phyloP scores from a whole-genome alignment of 2,113 vertebrate genomes.

The Empidonax traillii region DNA sequence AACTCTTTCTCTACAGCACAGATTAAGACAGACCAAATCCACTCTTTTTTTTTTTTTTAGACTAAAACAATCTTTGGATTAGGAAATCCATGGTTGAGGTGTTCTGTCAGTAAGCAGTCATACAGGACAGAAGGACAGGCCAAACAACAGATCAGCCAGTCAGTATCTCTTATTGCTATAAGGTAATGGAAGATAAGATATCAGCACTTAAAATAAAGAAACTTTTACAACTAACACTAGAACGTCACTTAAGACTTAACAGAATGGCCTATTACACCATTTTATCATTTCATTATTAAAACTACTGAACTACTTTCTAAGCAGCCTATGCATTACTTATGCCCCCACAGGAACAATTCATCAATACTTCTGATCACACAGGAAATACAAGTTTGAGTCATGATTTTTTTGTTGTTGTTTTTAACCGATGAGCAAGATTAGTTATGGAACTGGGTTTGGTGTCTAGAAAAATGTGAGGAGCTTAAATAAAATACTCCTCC shows the following conservation, averaged over 20 bases:
- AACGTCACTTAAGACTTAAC: neutral
- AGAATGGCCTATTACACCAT: neutral
- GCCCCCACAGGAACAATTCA: neutral
- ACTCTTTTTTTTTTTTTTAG: neutral
- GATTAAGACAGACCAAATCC: neutral
- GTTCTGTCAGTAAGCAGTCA: neutral
- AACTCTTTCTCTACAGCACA: neutral
- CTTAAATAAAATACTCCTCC: neutral
- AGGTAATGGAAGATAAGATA: neutral
- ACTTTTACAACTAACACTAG: neutral
- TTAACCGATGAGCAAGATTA: neutral
- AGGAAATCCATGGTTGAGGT: neutral
- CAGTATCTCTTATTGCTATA: conserved; percentile 24
- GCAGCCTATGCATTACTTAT: neutral
- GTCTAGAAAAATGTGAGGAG: neutral
- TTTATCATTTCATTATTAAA: neutral
- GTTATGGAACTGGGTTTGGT: neutral
- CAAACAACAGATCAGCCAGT: neutral
- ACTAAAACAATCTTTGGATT: conserved; percentile 8
- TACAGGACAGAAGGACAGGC: neutral
- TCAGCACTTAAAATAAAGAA: neutral
- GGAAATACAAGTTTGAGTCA: neutral
- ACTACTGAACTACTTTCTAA: neutral
- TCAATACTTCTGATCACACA: neutral
- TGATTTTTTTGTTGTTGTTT: neutral